Evolutionary conservation across 1,140 invertebrate genomes (phyloP).

Genomic region (Lasioglossum baleicum): DNA sequence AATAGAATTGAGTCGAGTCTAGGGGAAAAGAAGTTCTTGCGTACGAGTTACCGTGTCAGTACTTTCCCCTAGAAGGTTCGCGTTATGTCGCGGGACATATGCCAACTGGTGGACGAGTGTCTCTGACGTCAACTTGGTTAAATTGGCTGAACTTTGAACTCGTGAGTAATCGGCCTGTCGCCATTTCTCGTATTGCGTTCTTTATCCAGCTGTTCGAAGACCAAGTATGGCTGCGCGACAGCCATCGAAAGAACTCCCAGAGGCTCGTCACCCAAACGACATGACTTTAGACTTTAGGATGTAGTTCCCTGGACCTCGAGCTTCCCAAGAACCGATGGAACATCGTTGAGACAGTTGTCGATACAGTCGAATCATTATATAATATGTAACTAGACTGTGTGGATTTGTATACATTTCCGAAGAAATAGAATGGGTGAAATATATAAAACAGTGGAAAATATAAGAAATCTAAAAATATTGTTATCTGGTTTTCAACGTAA

Average conservation of each 20-base stretch:
- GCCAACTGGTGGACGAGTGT: constrained; percentile 50
- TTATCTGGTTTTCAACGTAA: no score
- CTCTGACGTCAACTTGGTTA: constrained; percentile 64
- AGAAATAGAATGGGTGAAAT: no score
- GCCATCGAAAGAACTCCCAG: constrained; percentile 1
- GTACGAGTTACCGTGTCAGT: no score
- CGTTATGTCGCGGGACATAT: background rate
- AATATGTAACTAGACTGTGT: no score
- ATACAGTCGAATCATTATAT: background rate
- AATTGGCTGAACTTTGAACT: constrained; percentile 72
- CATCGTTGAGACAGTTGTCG: background rate
- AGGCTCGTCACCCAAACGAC: background rate
- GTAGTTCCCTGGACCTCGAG: background rate
- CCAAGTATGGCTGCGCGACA: constrained; percentile 6
- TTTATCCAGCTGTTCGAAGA: constrained; percentile 27
- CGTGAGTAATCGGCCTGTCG: constrained; percentile 67
- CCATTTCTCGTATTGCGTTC: constrained; percentile 31
- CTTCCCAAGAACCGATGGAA: background rate
- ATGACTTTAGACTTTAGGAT: no score
- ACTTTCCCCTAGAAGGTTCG: background rate
- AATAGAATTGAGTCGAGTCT: no score
- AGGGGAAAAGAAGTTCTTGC: no score
- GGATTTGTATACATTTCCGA: no score
- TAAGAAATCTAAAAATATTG: no score
- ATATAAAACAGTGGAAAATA: no score